These are phyloP conservation scores for Entomobrya proxima DNA, from an alignment of 2,888 invertebrate species.

Conservation along the genomic window DNA sequence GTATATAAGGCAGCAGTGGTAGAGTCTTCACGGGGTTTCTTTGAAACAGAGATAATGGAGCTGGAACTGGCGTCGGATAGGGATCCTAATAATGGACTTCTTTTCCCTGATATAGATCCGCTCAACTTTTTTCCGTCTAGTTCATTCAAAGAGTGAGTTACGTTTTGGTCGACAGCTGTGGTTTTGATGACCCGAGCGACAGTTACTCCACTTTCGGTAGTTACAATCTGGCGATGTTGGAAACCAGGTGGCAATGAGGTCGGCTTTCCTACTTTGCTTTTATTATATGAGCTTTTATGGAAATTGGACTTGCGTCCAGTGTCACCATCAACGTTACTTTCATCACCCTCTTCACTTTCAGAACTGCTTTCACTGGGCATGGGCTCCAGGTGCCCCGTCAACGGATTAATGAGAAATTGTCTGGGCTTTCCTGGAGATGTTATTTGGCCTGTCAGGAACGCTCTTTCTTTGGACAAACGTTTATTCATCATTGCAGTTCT, in stretches of 20 bases:
- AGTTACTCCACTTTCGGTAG: slow-evolving; percentile 66
- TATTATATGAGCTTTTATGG: not conserved
- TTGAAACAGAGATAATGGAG: slow-evolving; percentile 40
- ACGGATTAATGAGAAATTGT: slow-evolving; percentile 92
- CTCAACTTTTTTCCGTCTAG: slow-evolving; percentile 15
- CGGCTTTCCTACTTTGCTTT: not conserved
- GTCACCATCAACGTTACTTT: slow-evolving; percentile 3
- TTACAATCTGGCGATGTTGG: slow-evolving; percentile 64
- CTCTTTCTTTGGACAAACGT: slow-evolving; percentile 62
- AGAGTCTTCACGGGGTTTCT: slow-evolving; percentile 48
- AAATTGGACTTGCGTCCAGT: slow-evolving; percentile 18
- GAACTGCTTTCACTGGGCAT: slow-evolving; percentile 84
- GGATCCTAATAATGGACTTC: not conserved
- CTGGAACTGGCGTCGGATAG: not conserved
- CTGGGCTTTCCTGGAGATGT: slow-evolving; percentile 81
- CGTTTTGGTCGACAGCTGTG: not conserved
- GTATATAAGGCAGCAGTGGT: slow-evolving; percentile 60
- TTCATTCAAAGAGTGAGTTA: slow-evolving; percentile 40
- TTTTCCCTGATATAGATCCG: not conserved
- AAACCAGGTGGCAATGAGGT: not conserved
- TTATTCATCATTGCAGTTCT: slow-evolving; percentile 38
- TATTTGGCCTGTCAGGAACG: slow-evolving; percentile 60
- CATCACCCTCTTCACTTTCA: slow-evolving; percentile 81
- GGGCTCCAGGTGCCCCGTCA: slow-evolving; percentile 89
- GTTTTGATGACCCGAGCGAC: slow-evolving; percentile 66